These are phyloP conservation scores for Meriones unguiculatus DNA, from an alignment of 2,113 vertebrate genomes.

Conservation along the genomic window DNA sequence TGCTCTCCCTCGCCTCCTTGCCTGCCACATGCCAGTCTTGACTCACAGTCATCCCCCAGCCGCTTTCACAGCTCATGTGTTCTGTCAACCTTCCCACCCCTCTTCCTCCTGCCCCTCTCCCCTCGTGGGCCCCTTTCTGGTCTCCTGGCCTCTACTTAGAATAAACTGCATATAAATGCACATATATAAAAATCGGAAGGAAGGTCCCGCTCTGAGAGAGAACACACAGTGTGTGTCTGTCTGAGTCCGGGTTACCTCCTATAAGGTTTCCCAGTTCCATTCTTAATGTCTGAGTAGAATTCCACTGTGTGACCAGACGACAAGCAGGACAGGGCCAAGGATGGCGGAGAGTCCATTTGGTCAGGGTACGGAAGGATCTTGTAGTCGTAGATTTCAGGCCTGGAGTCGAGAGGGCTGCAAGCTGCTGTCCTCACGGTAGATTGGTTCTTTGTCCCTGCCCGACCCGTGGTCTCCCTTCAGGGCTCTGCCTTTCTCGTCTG, in stretches of 20 bases:
- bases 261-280: background rate
- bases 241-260: background rate
- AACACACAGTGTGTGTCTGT: background rate
- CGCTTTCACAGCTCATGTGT: background rate
- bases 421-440: too few relatives aligned
- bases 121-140: background rate
- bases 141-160: background rate
- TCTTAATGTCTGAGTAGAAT: background rate
- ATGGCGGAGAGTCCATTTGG: rapidly evolving
- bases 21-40: background rate
- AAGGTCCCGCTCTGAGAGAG: background rate
- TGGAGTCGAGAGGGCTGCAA: too few relatives aligned
- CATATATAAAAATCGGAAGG: background rate
- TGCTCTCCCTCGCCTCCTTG: too few relatives aligned
- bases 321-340: background rate
- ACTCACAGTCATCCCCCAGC: background rate
- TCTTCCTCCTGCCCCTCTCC: rapidly evolving
- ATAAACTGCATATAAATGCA: background rate
- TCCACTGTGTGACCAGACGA: background rate
- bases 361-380: background rate
- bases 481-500: background rate
- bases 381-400: background rate
- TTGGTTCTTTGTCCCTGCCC: background rate
- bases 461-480: background rate
- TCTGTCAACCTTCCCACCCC: background rate